Conservation (phyloP, 2,888 invertebrate genomes). For the Heliconius aoede region DNA sequence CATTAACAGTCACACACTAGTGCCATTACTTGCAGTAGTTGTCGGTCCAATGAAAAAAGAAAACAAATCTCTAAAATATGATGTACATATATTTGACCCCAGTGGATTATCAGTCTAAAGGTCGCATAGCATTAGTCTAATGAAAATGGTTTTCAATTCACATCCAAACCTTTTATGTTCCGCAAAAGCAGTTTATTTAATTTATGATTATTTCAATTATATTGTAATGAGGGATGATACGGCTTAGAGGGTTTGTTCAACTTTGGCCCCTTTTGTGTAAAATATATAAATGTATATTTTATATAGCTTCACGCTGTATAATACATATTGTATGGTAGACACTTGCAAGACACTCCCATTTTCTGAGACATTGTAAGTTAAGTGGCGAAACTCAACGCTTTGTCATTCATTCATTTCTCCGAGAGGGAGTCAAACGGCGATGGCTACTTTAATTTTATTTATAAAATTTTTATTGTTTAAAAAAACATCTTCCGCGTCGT, state of each 20-base stretch:
- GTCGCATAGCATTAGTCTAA: slow-evolving; percentile 59
- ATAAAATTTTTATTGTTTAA: no score
- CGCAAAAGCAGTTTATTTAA: slow-evolving; percentile 60
- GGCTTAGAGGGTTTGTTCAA: slow-evolving; percentile 43
- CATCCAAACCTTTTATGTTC: slow-evolving; percentile 49
- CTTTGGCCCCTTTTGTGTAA: slow-evolving; percentile 19
- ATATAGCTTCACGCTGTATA: no score
- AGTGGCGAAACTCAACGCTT: no score
- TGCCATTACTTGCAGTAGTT: background rate
- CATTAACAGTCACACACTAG: no score
- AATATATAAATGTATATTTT: background rate
- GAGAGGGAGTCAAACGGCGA: no score
- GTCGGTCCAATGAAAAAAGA: no score
- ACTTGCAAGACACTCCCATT: no score
- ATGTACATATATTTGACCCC: background rate
- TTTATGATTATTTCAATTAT: slow-evolving; percentile 74
- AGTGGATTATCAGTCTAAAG: slow-evolving; percentile 37
- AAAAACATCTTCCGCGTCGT: no score
- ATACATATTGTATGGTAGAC: no score
- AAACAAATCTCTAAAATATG: background rate
- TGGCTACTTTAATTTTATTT: no score
- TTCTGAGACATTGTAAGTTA: no score
- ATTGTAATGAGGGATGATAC: slow-evolving; percentile 50
- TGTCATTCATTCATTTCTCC: no score
- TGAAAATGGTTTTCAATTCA: slow-evolving; percentile 61